Conservation (phyloP, 2,113 vertebrate species). For the Nyctibius bracteatus region DNA sequence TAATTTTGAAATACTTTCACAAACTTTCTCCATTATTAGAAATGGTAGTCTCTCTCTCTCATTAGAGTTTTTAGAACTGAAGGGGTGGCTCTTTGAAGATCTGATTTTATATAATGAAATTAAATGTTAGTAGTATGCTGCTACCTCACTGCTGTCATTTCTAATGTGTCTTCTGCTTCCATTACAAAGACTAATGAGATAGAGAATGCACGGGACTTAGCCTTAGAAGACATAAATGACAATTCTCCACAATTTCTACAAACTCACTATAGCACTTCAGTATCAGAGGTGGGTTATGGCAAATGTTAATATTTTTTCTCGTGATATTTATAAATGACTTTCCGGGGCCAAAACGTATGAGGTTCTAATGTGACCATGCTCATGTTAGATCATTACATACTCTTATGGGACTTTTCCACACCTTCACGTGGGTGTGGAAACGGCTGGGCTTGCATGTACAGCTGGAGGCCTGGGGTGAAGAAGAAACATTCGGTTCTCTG, state of each 20-base stretch:
- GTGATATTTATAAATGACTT: neutral
- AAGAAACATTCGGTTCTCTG: neutral
- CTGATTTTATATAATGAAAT: neutral
- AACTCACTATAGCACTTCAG: neutral
- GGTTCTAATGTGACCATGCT: neutral
- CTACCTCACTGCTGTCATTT: neutral
- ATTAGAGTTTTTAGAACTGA: neutral
- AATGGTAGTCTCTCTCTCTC: neutral
- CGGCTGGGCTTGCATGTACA: neutral
- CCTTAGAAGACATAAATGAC: constrained; percentile 67
- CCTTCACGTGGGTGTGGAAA: rapidly evolving
- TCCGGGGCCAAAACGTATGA: neutral
- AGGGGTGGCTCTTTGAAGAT: neutral
- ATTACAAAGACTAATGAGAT: neutral
- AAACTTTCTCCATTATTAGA: neutral
- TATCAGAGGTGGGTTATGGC: constrained; percentile 72
- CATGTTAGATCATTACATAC: rapidly evolving
- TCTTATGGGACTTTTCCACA: neutral
- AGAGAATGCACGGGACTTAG: constrained; percentile 15
- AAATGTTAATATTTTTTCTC: neutral
- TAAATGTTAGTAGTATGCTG: neutral
- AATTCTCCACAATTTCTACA: constrained; percentile 67
- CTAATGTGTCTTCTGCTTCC: neutral
- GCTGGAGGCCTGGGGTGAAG: neutral
- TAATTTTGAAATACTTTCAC: neutral